Conservation (phyloP, 2,797 vertebrate species). For the Phalanger gymnotis region DNA sequence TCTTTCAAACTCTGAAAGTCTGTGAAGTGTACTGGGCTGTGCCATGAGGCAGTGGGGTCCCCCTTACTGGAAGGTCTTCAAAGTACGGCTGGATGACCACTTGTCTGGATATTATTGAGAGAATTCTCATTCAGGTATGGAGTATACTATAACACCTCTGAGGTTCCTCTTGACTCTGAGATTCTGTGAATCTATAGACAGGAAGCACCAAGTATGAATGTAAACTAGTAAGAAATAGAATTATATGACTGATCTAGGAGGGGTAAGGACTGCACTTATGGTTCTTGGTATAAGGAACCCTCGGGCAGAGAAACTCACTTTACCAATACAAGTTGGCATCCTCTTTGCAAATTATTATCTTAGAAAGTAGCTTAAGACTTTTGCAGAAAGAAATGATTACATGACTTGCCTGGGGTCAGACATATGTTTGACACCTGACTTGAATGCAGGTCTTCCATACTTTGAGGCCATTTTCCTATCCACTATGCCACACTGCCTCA, state of each 20-base stretch:
- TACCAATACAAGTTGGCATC: background rate
- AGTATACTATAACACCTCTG: background rate
- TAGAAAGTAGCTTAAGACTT: background rate
- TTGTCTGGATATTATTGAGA: background rate
- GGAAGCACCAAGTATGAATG: background rate
- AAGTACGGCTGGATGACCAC: background rate
- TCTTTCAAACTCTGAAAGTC: too few relatives aligned
- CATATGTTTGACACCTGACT: background rate
- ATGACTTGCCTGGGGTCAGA: background rate
- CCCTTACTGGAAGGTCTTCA: background rate
- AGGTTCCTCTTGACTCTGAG: background rate
- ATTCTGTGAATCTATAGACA: background rate
- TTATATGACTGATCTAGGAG: background rate
- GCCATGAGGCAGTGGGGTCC: too few relatives aligned
- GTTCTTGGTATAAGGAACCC: background rate
- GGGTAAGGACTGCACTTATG: background rate
- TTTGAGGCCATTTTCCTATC: background rate
- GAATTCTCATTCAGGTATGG: background rate
- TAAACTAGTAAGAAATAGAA: background rate
- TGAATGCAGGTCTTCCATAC: background rate
- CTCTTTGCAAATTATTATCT: background rate
- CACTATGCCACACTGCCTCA: background rate
- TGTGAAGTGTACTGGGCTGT: too few relatives aligned
- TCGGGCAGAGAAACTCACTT: background rate
- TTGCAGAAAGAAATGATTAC: accelerated